Evolutionary conservation across 2,888 invertebrate species (phyloP).

Genomic region (Digitonthophagus gazella): DNA sequence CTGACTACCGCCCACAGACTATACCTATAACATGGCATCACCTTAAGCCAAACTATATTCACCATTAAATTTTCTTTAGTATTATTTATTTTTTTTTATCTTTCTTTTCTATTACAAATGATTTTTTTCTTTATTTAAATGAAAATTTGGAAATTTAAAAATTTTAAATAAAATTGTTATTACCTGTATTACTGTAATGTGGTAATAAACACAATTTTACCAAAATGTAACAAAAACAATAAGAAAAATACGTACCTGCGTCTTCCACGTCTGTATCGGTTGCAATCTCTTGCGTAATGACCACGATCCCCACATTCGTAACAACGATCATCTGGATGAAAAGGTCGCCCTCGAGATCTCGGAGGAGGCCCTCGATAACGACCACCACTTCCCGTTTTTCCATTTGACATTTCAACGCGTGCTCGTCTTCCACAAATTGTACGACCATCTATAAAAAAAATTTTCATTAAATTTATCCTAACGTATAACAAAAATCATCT

Average conservation of each 20-base stretch:
- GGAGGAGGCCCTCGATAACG: slow-evolving; percentile 58
- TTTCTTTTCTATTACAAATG: slow-evolving; percentile 16
- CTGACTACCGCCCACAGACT: slow-evolving; percentile 52
- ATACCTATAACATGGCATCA: slow-evolving; percentile 55
- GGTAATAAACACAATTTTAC: no score
- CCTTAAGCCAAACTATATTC: slow-evolving; percentile 44
- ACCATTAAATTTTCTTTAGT: slow-evolving; percentile 15
- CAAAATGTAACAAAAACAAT: no score
- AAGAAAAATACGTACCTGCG: slow-evolving; percentile 53
- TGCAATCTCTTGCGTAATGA: slow-evolving; percentile 90
- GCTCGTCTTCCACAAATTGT: slow-evolving; percentile 87
- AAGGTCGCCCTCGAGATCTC: slow-evolving; percentile 66
- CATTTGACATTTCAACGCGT: slow-evolving; percentile 89
- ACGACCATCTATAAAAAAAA: slow-evolving; percentile 62
- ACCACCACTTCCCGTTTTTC: slow-evolving; percentile 62
- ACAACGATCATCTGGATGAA: slow-evolving; percentile 88
- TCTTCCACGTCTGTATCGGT: slow-evolving; percentile 62
- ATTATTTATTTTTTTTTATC: not conserved
- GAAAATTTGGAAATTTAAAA: slow-evolving; percentile 14
- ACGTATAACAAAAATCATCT: not conserved
- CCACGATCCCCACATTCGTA: slow-evolving; percentile 94
- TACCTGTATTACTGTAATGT: not conserved
- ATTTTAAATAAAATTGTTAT: not conserved
- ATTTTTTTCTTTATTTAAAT: no score
- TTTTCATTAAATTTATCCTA: no score